phyloP scores from a whole-genome alignment of 2,797 vertebrate species.

The Rhinophrynus dorsalis region DNA sequence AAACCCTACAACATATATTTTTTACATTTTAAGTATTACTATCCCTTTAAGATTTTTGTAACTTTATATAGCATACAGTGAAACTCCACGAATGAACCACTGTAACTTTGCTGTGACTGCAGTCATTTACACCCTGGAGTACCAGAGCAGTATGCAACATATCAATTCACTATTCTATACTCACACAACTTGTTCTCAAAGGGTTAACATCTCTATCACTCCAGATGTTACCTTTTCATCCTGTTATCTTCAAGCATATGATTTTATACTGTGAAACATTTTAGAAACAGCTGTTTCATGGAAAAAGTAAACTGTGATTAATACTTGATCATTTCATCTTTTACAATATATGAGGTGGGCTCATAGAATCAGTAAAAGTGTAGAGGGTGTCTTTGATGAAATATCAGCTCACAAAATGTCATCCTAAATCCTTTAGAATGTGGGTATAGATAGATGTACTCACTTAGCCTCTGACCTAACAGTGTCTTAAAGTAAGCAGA shows the following conservation, averaged over 20 bases:
- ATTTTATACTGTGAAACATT: slow-evolving; percentile 1
- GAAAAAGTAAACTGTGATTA: not conserved
- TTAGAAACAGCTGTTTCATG: not conserved
- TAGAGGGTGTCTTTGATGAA: not conserved
- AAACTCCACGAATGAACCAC: too few species aligned
- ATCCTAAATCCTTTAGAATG: not conserved
- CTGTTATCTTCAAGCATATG: not conserved
- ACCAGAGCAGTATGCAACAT: too few species aligned
- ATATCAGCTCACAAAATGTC: not conserved
- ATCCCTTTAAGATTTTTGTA: too few species aligned
- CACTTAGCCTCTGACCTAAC: not conserved
- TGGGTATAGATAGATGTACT: not conserved
- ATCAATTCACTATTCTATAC: too few species aligned
- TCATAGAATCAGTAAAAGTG: not conserved
- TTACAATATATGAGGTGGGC: not conserved
- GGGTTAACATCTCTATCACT: too few species aligned
- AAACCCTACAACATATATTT: too few species aligned
- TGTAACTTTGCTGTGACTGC: too few species aligned
- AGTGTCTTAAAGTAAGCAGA: not conserved
- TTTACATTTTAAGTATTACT: too few species aligned
- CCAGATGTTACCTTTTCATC: not conserved
- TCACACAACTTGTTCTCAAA: too few species aligned
- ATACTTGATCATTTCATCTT: not conserved
- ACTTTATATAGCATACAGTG: too few species aligned
- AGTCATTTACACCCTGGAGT: too few species aligned